Evolutionary conservation across 2,888 invertebrate species (phyloP), one percentile per base, ranked within the genome.

Genomic region (Ptycholaimellus sp.): DNA sequence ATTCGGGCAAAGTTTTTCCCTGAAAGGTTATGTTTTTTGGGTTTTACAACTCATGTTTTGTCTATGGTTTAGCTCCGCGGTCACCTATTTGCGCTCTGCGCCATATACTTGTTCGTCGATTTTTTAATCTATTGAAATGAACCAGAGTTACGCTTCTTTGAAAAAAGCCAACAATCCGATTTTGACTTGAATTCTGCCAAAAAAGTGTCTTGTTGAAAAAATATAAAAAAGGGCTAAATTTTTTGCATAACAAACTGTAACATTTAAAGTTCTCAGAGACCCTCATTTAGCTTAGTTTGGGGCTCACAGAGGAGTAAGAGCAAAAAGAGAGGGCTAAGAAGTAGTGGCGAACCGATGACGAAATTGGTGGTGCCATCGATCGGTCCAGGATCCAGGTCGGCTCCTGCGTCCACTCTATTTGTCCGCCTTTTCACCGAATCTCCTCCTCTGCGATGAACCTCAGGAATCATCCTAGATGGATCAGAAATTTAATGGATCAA

Each of bases 341-440:
- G n/a, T n/a, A n/a, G 4, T 28, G 14, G 9, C 3, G 25, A 13
- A 9, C 66, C 62, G 59, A 70, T 68, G 2, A 96, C 78, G 60
- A 96, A 96, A 62, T 99, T 99, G 70, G 87, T 76, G 0, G 96
- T 99, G 2, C 96, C 96, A 63, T 96, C 96, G 5, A 96, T 76
- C 0, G 96, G 62, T 96, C 87, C 43, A 87, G 83, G 35, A 90
- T 76, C 87, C 87, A 90, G 1, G 93, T 96, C 4, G 93, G 90
- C 1, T 70, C 73, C 53, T 82, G 73, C 0, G 83, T 83, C 33
- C 87, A 61, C 44, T 72, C 68, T 42, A 74, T 66, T 23, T 46
- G 46, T 65, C 40, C 63, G 9, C 65, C 66, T 2, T 59, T 63
- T 1, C 65, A 56, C 7, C 58, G 58, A 3, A 62, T 46, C 59